Evolutionary conservation across 92 coral and sea anemone species (phyloP), one percentile per base, ranked within the genome.

Genomic region (Meandrina meandrites): DNA sequence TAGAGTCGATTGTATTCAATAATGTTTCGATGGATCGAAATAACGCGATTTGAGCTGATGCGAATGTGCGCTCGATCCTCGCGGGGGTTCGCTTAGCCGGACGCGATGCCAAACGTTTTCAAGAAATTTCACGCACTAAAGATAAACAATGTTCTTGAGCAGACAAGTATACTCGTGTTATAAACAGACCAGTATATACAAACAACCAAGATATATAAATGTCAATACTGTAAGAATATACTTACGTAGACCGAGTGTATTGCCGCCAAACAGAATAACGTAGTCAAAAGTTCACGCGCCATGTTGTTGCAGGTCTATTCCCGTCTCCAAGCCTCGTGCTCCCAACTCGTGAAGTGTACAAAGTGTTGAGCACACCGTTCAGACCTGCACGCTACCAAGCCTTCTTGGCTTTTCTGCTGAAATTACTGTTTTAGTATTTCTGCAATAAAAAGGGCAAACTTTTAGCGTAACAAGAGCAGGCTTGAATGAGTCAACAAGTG

Each of bases 231-330:
- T 17, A 32, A 6, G 24, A 37, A 72, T 34, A n/a, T 79, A 84
- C 87, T 84, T 74, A 84, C 87, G 27, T 17, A 21, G 15, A 17
- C 70, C 19, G 81, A 84, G 81, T 73, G 34, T 12, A 74, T 22
- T 84, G 73, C 87, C 32, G 74, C 17, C 60, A 84, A 8, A 31
- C 40, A 37, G 17, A 74, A n/a, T 15, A 24, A 18, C 15, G 57
- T 24, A 17, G 64, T 5, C 35, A 28, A 17, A 4, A 73, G n/a
- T 12, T 36, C 19, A 28, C 40, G 5, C 13, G 42, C 40, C 81
- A 84, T 84, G 10, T 36, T 54, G 36, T 40, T 40, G 45, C 45
- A 40, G 45, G 3, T 40, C 45, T 2, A 6, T 2, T 2, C 45
- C 45, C 6, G 2, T 40, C n/a, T n/a, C n/a, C n/a, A n/a, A 40